A percentile compares a stretch with the other conserved stretches of the same genome.
Evolutionary conservation across 2,888 invertebrate species (phyloP).

Genomic region (Cactoblastis cactorum): DNA sequence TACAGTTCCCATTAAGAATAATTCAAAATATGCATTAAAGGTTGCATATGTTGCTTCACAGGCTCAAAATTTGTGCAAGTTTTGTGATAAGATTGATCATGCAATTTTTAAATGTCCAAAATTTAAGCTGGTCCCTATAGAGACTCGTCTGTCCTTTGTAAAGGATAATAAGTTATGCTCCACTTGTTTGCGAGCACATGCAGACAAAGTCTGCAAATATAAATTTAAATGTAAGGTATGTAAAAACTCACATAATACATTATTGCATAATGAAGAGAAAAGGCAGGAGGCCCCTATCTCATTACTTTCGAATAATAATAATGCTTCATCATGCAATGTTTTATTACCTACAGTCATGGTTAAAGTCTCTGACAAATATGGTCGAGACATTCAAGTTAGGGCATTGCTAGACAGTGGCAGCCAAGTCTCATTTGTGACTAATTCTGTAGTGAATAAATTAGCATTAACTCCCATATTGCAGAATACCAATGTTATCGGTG

Average conservation of each 20-base stretch:
- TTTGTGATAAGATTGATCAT: constrained; percentile 15
- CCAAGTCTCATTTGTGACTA: background rate
- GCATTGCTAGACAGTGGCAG: constrained; percentile 18
- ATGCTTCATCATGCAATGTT: constrained; percentile 9
- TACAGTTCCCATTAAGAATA: background rate
- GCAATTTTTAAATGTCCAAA: constrained; percentile 14
- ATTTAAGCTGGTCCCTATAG: constrained; percentile 12
- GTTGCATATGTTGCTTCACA: background rate
- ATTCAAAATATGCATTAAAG: background rate
- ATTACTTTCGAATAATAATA: constrained; percentile 9
- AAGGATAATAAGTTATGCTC: constrained; percentile 14
- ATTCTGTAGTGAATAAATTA: background rate
- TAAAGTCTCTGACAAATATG: constrained; percentile 7
- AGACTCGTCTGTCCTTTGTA: constrained; percentile 13
- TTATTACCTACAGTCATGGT: constrained; percentile 21
- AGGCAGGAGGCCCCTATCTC: constrained; percentile 13
- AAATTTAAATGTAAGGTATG: constrained; percentile 17
- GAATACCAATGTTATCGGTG: constrained; percentile 18
- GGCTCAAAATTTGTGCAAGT: background rate
- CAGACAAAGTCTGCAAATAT: constrained; percentile 4
- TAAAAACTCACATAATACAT: constrained; percentile 12
- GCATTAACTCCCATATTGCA: background rate
- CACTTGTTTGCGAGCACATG: constrained; percentile 17
- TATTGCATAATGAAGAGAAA: constrained; percentile 1
- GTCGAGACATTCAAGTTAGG: constrained; percentile 16